A percentile compares a stretch with the other conserved stretches of the same genome.
phyloP scores from a whole-genome alignment of 1,140 invertebrate genomes.

The Drosophila eugracilis region DNA sequence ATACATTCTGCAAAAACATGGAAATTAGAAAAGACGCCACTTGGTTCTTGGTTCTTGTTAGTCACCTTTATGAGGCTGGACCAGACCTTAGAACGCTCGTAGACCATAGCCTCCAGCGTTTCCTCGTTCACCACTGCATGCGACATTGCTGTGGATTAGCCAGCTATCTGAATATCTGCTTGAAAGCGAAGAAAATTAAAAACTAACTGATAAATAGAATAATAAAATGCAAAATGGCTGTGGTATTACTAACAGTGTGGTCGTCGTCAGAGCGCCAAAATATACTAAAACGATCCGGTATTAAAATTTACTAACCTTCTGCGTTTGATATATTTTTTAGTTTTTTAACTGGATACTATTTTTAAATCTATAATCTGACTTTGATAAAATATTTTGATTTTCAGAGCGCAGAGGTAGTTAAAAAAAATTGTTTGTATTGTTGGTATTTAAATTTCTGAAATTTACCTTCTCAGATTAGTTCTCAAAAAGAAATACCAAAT shows the following conservation, averaged over 20 bases:
- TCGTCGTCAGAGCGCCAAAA: constrained; percentile 13
- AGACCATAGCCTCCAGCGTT: constrained; percentile 44
- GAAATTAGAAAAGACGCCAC: constrained; percentile 23
- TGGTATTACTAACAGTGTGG: constrained; percentile 1
- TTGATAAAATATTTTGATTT: not conserved
- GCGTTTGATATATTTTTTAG: not conserved
- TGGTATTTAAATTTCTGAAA: too few relatives aligned
- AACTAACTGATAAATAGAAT: not conserved
- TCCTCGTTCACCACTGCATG: constrained; percentile 43
- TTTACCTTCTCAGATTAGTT: too few relatives aligned
- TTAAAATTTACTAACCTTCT: not conserved
- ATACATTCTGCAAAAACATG: constrained; percentile 18
- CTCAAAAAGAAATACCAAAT: not conserved
- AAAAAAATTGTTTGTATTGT: too few relatives aligned
- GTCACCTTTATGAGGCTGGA: constrained; percentile 47
- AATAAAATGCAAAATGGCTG: constrained; percentile 34
- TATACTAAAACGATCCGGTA: not conserved
- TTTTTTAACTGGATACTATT: too few relatives aligned
- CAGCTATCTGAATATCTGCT: not conserved
- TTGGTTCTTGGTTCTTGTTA: not conserved
- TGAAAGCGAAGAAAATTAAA: not conserved
- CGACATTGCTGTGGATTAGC: constrained; percentile 33
- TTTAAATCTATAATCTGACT: too few relatives aligned
- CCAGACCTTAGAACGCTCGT: constrained; percentile 61
- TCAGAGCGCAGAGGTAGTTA: not conserved